A percentile compares a stretch with the other conserved stretches of the same genome.
These are phyloP conservation scores for Xenops minutus DNA, from an alignment of 2,797 vertebrate genomes.

Conservation along the genomic window DNA sequence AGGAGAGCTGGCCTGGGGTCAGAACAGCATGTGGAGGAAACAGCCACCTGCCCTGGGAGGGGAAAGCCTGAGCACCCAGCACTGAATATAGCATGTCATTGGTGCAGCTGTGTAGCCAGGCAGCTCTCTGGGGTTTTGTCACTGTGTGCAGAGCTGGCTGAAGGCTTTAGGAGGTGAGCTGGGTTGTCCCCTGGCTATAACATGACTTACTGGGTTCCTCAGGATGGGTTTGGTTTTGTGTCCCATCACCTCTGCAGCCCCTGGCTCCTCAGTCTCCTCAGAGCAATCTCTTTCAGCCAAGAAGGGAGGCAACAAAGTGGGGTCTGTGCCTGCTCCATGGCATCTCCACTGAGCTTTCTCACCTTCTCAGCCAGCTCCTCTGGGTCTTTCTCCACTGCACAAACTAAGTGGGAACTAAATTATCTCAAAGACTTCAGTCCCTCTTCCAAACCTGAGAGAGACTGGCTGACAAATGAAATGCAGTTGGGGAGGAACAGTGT, in stretches of 20 bases:
- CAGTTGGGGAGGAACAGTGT: rapidly evolving
- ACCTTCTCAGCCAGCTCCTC: not conserved
- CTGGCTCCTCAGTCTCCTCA: not conserved
- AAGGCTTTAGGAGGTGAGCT: not conserved
- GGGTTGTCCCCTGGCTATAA: not conserved
- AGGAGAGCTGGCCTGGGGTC: not conserved
- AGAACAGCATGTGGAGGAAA: not conserved
- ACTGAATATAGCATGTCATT: rapidly evolving
- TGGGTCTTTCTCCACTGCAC: not conserved
- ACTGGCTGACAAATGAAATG: not conserved
- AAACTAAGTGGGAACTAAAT: not conserved
- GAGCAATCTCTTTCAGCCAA: not conserved
- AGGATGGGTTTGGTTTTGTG: not conserved
- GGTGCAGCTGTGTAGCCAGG: not conserved
- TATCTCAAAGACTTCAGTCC: not conserved
- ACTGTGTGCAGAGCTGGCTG: not conserved
- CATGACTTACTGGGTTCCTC: not conserved
- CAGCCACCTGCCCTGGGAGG: not conserved
- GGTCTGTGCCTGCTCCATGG: not conserved
- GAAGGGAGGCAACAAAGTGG: not conserved
- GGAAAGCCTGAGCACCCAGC: not conserved
- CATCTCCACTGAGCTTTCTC: not conserved
- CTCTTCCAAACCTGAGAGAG: not conserved
- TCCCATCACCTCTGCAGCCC: rapidly evolving
- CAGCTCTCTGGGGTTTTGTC: not conserved